phyloP scores from a whole-genome alignment of 1,140 invertebrate species.

The Polypedilum pembai region DNA sequence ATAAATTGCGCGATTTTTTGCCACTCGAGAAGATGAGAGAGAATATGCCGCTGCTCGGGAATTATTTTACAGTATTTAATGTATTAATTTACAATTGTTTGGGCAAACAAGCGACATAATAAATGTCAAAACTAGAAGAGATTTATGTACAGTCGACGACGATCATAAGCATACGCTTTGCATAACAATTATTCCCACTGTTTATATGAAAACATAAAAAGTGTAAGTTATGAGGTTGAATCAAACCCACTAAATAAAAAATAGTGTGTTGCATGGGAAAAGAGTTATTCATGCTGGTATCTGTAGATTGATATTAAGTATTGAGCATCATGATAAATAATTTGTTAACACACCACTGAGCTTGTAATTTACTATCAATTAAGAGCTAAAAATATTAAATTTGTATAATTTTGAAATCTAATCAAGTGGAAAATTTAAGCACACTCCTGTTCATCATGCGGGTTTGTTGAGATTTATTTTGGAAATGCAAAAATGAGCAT shows the following conservation, averaged over 20 bases:
- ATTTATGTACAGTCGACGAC: neutral
- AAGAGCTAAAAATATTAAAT: neutral
- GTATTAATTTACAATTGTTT: conserved; percentile 19
- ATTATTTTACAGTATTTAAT: conserved; percentile 20
- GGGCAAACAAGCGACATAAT: conserved; percentile 3
- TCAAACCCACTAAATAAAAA: neutral
- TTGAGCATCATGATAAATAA: neutral
- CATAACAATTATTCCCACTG: conserved; percentile 12
- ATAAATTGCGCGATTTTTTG: conserved; percentile 8
- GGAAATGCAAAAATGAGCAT: neutral
- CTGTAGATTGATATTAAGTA: neutral
- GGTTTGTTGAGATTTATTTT: neutral
- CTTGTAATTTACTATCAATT: neutral
- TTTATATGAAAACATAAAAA: neutral
- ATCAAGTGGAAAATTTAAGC: conserved; percentile 3
- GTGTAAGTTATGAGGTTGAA: neutral
- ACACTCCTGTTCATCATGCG: neutral
- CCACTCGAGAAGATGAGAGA: neutral
- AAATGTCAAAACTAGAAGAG: conserved; percentile 18
- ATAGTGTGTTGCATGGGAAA: neutral
- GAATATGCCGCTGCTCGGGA: neutral
- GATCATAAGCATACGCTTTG: conserved; percentile 16
- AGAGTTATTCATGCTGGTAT: neutral
- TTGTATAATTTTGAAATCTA: conserved; percentile 5
- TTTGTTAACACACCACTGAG: neutral